Base-by-base conservation (phyloP, 1,140 invertebrate species). In the Polypedilum pembai region DNA sequence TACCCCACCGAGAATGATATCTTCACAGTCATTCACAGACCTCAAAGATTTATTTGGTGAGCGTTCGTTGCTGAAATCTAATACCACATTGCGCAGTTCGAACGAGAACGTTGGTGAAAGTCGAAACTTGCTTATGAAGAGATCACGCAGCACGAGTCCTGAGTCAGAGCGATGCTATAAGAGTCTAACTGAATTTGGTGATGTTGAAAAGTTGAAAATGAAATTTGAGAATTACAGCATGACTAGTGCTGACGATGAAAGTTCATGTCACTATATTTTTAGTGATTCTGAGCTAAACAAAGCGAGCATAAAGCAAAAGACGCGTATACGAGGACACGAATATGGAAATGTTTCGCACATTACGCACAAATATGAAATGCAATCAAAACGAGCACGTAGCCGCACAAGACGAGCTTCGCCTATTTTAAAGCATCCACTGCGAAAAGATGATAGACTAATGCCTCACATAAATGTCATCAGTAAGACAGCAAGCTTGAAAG, bases 381-480 rank as follows among this genome's bases (percentile, higher is more conserved):
- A 78, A 45, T 76, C 76, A 7, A 80, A 78, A 75, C 80, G 84
- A 20, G 83, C 84, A 7, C 80, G 86, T 3, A 79, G 84, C 7
- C 82, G 86, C 33, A 85, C 83, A 78, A 83, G 85, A 73, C 85
- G 85, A 33, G 83, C 86, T 12, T 86, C 88, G 8, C 88, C 90
- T 0, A 87, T 89, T 41, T 85, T 86, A 0, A 83, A 87, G n/a
- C 80, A 86, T 15, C 88, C 88, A 24, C 81, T 91, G 33, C 83
- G 86, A n/a, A 83, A 85, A 1, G 88, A 88, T 63, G 88, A 93
- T 78, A 85, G 92, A 4, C 88, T 88, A 72, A 93, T 94, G 91
- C 92, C 92, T 0, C 92, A 92, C 78, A 94, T 94, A 41, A 93
- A 95, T 79, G 88, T 94, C 1, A 94, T 94, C 76, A 93, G 92